phyloP scores from a whole-genome alignment of 1,140 invertebrate genomes.

The Andrena cerasifolii region DNA sequence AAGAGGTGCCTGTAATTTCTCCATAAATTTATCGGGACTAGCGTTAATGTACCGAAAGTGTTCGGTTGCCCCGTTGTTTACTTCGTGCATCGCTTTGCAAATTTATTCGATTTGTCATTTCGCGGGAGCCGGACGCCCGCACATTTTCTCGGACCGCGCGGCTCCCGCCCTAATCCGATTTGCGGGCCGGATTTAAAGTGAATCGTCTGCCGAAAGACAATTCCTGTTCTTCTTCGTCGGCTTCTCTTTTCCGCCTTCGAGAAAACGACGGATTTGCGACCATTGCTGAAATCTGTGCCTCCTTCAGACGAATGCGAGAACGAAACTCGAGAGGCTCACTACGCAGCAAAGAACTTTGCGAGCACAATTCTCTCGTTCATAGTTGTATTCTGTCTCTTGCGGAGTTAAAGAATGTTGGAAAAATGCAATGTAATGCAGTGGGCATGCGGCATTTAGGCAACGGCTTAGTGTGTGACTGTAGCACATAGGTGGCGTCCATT shows the following conservation, averaged over 20 bases:
- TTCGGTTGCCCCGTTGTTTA: slow-evolving; percentile 24
- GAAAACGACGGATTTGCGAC: not conserved
- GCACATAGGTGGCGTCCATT: no score
- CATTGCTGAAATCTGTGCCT: not conserved
- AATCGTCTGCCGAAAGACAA: slow-evolving; percentile 11
- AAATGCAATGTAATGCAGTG: no score
- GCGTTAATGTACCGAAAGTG: slow-evolving; percentile 43
- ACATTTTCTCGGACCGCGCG: slow-evolving; percentile 9
- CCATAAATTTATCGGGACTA: slow-evolving; percentile 42
- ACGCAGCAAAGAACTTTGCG: no score
- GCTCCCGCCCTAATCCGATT: slow-evolving; percentile 27
- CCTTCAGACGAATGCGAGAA: not conserved
- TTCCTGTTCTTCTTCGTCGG: not conserved
- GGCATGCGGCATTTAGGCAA: no score
- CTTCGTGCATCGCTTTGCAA: slow-evolving; percentile 7
- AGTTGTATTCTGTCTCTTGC: no score
- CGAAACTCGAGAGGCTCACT: no score
- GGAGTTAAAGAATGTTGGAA: no score
- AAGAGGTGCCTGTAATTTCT: slow-evolving; percentile 23
- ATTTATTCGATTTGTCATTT: slow-evolving; percentile 42
- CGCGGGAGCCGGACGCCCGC: not conserved
- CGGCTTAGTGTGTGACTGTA: no score
- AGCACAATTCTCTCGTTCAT: no score
- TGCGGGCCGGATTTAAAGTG: slow-evolving; percentile 21
- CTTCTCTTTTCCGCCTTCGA: not conserved